A percentile compares a stretch with the other conserved stretches of the same genome.
These are phyloP conservation scores for Neoscelio sp. DNA, from an alignment of 2,888 invertebrate species.

Conservation along the genomic window DNA sequence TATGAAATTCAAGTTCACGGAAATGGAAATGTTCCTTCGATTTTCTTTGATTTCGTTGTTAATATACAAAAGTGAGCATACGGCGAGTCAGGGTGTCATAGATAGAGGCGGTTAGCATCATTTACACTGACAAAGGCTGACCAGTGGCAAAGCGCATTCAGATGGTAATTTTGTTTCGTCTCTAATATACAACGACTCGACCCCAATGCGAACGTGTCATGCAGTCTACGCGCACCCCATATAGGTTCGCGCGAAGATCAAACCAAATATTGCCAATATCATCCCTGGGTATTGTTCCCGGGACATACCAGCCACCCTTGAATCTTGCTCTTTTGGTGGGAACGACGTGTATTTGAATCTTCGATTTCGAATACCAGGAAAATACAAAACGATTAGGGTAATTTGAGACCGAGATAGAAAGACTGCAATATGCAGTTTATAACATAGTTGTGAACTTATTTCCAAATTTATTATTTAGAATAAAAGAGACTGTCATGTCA, in stretches of 20 bases:
- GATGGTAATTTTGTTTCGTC: constrained; percentile 80
- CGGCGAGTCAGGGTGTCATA: constrained; percentile 54
- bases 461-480: too few relatives aligned
- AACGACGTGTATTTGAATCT: constrained; percentile 77
- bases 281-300: constrained; percentile 75
- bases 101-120: constrained; percentile 68
- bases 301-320: constrained; percentile 60
- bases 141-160: constrained; percentile 78
- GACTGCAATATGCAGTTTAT: constrained; percentile 40
- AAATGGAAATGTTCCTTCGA: constrained; percentile 22
- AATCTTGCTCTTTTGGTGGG: constrained; percentile 54
- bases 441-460: too few relatives aligned
- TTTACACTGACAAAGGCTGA: constrained; percentile 79
- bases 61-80: constrained; percentile 62
- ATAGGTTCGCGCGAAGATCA: constrained; percentile 79
- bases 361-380: constrained; percentile 73
- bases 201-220: constrained; percentile 42
- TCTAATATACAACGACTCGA: constrained; percentile 76
- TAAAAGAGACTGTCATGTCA: too few relatives aligned
- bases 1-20: too few relatives aligned
- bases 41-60: constrained; percentile 50
- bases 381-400: constrained; percentile 52
- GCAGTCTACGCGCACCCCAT: constrained; percentile 59
- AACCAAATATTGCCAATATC: constrained; percentile 83
- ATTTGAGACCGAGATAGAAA: not conserved